Evolutionary conservation across 1,140 invertebrate genomes (phyloP).

Genomic region (Vanessa atalanta): DNA sequence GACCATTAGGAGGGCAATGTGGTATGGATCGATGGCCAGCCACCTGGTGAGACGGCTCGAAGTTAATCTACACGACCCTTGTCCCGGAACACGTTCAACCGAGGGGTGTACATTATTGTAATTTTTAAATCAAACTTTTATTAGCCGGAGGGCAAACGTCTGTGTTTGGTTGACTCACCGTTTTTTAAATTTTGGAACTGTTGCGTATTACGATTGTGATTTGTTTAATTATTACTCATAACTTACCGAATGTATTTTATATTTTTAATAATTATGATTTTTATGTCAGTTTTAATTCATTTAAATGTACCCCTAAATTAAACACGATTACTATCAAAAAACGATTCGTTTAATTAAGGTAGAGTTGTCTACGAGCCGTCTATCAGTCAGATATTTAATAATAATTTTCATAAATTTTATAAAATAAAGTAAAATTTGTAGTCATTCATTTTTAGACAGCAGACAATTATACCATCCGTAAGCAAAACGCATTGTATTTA

Average conservation of each 20-base stretch:
- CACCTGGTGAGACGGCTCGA: conserved; percentile 62
- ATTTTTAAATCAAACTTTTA: conserved; percentile 48
- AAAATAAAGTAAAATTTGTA: no score
- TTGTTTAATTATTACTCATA: conserved; percentile 1
- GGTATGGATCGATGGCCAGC: conserved; percentile 49
- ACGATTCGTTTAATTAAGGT: no score
- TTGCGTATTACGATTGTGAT: neutral
- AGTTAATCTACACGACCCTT: conserved; percentile 55
- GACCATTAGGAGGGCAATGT: conserved; percentile 40
- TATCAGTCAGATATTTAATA: no score
- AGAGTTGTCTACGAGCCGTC: no score
- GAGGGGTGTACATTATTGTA: conserved; percentile 47
- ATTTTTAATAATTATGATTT: neutral
- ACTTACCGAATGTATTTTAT: neutral
- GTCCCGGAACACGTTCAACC: conserved; percentile 16
- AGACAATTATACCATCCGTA: no score
- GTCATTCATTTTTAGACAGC: no score
- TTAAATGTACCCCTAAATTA: no score
- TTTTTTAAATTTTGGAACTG: neutral
- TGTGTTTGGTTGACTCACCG: conserved; percentile 27
- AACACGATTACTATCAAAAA: no score
- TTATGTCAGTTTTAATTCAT: no score
- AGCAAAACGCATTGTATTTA: no score
- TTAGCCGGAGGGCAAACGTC: conserved; percentile 29
- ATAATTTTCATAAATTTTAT: no score